Conservation (phyloP, 2,797 vertebrate species). For the Heterohyrax brucei region DNA sequence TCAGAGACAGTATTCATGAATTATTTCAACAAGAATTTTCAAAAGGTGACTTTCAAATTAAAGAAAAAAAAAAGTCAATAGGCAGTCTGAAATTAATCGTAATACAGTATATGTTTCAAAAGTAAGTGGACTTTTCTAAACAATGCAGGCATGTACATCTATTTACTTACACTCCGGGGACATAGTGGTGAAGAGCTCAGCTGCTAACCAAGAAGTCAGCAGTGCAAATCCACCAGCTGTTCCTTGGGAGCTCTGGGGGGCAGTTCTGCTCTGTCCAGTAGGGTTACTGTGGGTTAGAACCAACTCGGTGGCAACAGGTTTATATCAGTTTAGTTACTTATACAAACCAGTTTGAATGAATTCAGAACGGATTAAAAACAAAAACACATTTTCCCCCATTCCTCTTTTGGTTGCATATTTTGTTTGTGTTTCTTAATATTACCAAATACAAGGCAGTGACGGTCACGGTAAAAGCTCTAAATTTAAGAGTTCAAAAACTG, state of each 20-base stretch:
- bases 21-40: background rate
- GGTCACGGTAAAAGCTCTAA: background rate
- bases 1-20: constrained; percentile 47
- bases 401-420: background rate
- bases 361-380: background rate
- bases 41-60: constrained; percentile 1
- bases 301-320: too few species aligned
- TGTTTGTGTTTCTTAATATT: background rate
- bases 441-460: constrained; percentile 39
- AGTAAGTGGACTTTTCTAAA: constrained; percentile 17
- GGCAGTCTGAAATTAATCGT: constrained; percentile 26
- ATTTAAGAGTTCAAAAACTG: constrained; percentile 64
- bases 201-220: too few species aligned
- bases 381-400: background rate
- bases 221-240: too few species aligned
- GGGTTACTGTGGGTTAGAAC: too few species aligned
- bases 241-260: too few species aligned
- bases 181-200: too few species aligned
- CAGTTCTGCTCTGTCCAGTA: too few species aligned
- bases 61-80: constrained; percentile 37
- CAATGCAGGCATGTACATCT: background rate
- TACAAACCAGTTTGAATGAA: constrained; percentile 8
- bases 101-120: background rate
- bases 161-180: background rate
- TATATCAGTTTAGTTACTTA: background rate